Conservation (phyloP, 2,888 invertebrate genomes). For the Fragum fragum region DNA sequence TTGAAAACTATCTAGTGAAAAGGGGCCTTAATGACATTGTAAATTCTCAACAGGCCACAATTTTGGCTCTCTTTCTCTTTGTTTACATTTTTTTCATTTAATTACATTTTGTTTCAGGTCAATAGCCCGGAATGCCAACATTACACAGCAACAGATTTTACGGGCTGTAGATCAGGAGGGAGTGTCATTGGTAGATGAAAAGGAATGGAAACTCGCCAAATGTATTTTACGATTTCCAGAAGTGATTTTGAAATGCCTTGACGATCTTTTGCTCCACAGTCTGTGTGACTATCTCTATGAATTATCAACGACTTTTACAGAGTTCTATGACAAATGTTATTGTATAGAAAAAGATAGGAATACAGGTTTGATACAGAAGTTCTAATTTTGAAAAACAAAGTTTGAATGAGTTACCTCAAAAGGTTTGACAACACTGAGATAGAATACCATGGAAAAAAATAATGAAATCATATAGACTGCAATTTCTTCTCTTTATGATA, state of each 20-base stretch:
- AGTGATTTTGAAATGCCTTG: conserved; percentile 93
- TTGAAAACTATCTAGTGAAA: too few relatives aligned
- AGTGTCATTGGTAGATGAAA: conserved; percentile 94
- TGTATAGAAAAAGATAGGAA: conserved; percentile 96
- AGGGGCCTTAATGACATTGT: too few relatives aligned
- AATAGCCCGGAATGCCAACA: conserved; percentile 87
- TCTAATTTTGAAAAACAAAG: too few relatives aligned
- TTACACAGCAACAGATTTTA: conserved; percentile 88
- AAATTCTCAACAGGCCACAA: too few relatives aligned
- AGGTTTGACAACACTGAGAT: too few relatives aligned
- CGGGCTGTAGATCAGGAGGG: conserved; percentile 90
- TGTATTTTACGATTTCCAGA: conserved; percentile 92
- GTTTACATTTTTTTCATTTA: too few relatives aligned
- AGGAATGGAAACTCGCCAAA: conserved; percentile 98
- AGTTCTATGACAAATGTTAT: conserved; percentile 99
- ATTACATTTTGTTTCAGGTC: conserved; percentile 85
- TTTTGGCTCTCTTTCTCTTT: too few relatives aligned
- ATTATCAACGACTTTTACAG: conserved; percentile 96
- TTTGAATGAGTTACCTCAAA: too few relatives aligned
- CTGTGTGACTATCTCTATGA: conserved; percentile 99
- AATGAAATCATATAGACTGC: too few relatives aligned
- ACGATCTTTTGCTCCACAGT: conserved; percentile 94
- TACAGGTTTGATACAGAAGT: conserved; percentile 87
- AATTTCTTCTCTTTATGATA: too few relatives aligned
- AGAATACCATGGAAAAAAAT: too few relatives aligned